Conservation (phyloP, 2,888 invertebrate species). For the Eupithecia abbreviata region DNA sequence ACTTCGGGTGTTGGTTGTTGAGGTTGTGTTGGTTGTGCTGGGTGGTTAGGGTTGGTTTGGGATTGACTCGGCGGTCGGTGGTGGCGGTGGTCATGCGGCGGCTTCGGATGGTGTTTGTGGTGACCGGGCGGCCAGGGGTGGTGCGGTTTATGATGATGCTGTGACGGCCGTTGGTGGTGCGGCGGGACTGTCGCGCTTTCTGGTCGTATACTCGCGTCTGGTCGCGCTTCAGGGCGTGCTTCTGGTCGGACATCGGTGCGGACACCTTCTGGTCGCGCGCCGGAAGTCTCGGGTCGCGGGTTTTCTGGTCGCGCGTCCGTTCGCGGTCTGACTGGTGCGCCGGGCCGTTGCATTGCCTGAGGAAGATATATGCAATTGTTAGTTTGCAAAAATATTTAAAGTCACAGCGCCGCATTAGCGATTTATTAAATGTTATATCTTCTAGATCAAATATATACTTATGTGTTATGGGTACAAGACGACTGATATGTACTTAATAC, state of each 20-base stretch:
- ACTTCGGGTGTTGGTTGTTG: constrained; percentile 22
- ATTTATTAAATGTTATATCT: no score
- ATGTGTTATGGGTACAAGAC: no score
- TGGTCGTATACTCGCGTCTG: constrained; percentile 20
- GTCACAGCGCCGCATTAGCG: no score
- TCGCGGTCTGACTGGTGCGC: constrained; percentile 46
- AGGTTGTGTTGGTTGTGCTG: constrained; percentile 48
- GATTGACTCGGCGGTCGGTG: constrained; percentile 56
- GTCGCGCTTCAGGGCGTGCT: constrained; percentile 20
- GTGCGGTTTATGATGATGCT: constrained; percentile 65
- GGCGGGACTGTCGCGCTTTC: constrained; percentile 40
- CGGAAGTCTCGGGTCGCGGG: constrained; percentile 17
- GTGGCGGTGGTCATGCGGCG: constrained; percentile 71
- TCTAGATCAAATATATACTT: no score
- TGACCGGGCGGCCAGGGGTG: constrained; percentile 62
- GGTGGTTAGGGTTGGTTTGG: constrained; percentile 51
- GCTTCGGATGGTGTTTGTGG: constrained; percentile 71
- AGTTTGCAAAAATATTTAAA: neutral
- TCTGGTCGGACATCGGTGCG: constrained; percentile 22
- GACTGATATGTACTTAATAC: no score
- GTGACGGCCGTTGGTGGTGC: constrained; percentile 56
- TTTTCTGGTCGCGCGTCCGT: constrained; percentile 19
- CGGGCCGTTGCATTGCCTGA: constrained; percentile 43
- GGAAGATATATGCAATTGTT: neutral
- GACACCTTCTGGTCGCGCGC: constrained; percentile 13